A percentile compares a stretch with the other conserved stretches of the same genome.
phyloP scores from a whole-genome alignment of 1,140 invertebrate species.

The Asobara japonica region DNA sequence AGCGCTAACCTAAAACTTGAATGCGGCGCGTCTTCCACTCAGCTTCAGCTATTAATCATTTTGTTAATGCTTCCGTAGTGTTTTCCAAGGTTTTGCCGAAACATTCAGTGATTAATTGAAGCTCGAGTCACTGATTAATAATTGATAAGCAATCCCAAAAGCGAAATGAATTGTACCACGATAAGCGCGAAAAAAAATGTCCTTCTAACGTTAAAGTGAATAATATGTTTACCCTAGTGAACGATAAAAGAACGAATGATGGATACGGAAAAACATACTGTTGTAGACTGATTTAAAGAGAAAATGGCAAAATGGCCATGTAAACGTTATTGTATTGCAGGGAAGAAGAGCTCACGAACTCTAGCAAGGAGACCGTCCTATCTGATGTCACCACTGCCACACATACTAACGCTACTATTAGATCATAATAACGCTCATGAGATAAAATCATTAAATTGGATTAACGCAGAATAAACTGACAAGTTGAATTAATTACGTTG shows the following conservation, averaged over 20 bases:
- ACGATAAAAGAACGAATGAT: not conserved
- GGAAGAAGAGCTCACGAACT: slow-evolving; percentile 64
- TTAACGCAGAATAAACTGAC: slow-evolving; percentile 27
- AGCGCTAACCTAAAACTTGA: no score
- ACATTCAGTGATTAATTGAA: slow-evolving; percentile 46
- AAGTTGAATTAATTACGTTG: not conserved
- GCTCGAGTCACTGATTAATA: not conserved
- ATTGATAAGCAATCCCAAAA: no score
- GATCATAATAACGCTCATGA: slow-evolving; percentile 41
- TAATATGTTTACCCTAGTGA: no score
- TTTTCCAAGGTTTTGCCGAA: slow-evolving; percentile 50
- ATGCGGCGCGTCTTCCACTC: no score
- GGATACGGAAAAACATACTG: no score
- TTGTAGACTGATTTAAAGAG: slow-evolving; percentile 35
- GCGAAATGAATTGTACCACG: no score
- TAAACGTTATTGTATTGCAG: slow-evolving; percentile 64
- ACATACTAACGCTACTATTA: slow-evolving; percentile 56
- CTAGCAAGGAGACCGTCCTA: slow-evolving; percentile 64
- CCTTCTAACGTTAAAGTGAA: no score
- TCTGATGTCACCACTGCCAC: slow-evolving; percentile 62
- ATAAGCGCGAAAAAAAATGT: no score
- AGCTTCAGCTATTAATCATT: not conserved
- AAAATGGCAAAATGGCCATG: slow-evolving; percentile 53
- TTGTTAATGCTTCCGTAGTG: not conserved
- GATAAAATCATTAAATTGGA: slow-evolving; percentile 20